Base-by-base conservation (phyloP, 2,797 vertebrate species). In the Brotula barbata region DNA sequence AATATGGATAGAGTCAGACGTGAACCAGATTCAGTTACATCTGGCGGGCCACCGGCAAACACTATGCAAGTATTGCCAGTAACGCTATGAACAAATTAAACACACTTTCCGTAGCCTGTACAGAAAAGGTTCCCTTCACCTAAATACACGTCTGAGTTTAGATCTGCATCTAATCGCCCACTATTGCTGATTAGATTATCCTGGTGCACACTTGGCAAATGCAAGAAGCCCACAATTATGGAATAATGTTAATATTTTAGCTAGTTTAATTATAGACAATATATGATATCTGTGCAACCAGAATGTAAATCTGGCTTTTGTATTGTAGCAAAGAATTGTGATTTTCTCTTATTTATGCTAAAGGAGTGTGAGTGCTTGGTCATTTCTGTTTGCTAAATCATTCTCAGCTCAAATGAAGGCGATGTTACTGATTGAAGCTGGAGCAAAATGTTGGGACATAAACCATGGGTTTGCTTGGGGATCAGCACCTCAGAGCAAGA, bases 1-100 rank as follows among this genome's bases (percentile, higher is more conserved):
- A 60, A 62, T 68, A 80, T 68, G 75, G 79, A 74, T 52, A 17
- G 49, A 64, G 44, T 62, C 50, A 68, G 60, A 62, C 17, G 51
- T 23, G 50, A 74, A 66, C 73, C 58, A 49, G 41, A 60, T 64
- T 74, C 34, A 61, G 64, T 67, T 72, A 75, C 73, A 40, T 54
- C 72, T 39, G 34, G 13, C 17, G 6, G 31, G 9, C 31, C 2
- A 9, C 31, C n/a, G n/a, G 64, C 46, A 67, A 64, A 79, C 68
- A 42, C 44, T 44, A 63, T 56, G 43, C 59, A 71, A 78, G 82
- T 60, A 64, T 61, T 65, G 57, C 22, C 64, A 68, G 74, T 16
- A 56, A 49, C 40, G 50, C 53, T 45, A 73, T 25, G 66, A 75
- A 45, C 51, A 28, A 51, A 51, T 53, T 23, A 17, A 51, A 64